These are phyloP conservation scores for Pseudoatta argentina DNA, from an alignment of 1,140 invertebrate genomes.

Conservation along the genomic window DNA sequence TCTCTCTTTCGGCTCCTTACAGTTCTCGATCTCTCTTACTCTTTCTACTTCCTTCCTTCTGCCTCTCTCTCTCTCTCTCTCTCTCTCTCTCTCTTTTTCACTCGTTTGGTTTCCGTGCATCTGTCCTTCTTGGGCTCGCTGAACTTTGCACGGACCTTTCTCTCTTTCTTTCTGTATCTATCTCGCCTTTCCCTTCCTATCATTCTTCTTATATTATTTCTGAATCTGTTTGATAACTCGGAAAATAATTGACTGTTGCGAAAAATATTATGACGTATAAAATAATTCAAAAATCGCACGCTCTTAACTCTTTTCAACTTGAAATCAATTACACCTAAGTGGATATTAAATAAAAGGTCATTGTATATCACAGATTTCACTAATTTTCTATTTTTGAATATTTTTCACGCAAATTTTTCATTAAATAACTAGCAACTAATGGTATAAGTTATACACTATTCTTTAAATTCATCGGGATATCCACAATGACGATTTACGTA, in stretches of 20 bases:
- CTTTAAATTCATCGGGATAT: neutral
- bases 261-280: conserved; percentile 4
- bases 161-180: neutral
- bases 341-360: neutral
- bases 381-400: neutral
- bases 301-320: neutral
- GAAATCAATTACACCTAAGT: neutral
- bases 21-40: conserved; percentile 36
- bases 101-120: conserved; percentile 43
- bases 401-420: neutral
- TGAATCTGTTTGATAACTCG: conserved; percentile 20
- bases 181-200: conserved; percentile 24
- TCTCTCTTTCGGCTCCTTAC: conserved; percentile 70
- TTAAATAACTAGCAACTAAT: neutral
- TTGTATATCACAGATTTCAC: neutral
- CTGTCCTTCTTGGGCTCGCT: conserved; percentile 62
- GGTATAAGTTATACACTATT: neutral
- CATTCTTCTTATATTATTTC: conserved; percentile 56
- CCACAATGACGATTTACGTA: conserved; percentile 3
- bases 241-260: neutral
- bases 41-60: conserved; percentile 58
- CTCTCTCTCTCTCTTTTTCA: neutral
- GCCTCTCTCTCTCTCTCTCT: neutral
- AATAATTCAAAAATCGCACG: neutral
- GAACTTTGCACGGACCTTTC: conserved; percentile 52